phyloP scores from a whole-genome alignment of 2,888 invertebrate genomes.

The Cheilosia pagana region DNA sequence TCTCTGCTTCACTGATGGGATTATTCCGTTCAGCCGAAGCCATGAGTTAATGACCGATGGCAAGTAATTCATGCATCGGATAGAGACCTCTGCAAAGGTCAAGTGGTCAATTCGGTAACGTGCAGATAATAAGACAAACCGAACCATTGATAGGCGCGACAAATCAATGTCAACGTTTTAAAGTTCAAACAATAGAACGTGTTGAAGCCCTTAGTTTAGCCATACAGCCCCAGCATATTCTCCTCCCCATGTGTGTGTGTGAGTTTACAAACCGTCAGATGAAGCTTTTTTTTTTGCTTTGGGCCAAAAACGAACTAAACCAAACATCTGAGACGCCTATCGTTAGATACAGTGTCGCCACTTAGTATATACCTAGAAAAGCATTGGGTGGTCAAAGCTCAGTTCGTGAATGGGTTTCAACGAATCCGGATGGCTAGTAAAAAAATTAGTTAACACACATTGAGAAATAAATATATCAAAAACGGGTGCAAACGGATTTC shows the following conservation, averaged over 20 bases:
- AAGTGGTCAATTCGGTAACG: constrained; percentile 40
- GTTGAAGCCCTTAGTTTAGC: not conserved
- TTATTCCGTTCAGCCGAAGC: constrained; percentile 47
- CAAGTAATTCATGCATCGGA: constrained; percentile 41
- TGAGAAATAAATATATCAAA: constrained; percentile 23
- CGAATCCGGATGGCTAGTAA: constrained; percentile 81
- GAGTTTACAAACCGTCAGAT: constrained; percentile 6
- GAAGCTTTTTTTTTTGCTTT: constrained; percentile 61
- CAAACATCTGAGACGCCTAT: constrained; percentile 17
- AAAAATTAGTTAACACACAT: constrained; percentile 49
- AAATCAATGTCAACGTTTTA: constrained; percentile 44
- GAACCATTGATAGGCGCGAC: constrained; percentile 1
- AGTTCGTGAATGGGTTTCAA: constrained; percentile 83
- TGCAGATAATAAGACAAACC: constrained; percentile 20
- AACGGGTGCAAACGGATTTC: constrained; percentile 53
- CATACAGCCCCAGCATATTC: not conserved
- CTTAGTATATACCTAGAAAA: constrained; percentile 81
- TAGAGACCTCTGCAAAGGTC: constrained; percentile 70
- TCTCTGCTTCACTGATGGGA: constrained; percentile 5
- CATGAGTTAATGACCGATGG: constrained; percentile 72
- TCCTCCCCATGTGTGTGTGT: constrained; percentile 9
- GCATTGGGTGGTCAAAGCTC: constrained; percentile 80
- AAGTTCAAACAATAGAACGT: constrained; percentile 36
- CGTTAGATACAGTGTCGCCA: constrained; percentile 57
- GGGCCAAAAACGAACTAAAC: constrained; percentile 29